Evolutionary conservation across 2,888 invertebrate genomes (phyloP), one percentile per base, ranked within the genome.

Genomic region (Crepidodera aurea): DNA sequence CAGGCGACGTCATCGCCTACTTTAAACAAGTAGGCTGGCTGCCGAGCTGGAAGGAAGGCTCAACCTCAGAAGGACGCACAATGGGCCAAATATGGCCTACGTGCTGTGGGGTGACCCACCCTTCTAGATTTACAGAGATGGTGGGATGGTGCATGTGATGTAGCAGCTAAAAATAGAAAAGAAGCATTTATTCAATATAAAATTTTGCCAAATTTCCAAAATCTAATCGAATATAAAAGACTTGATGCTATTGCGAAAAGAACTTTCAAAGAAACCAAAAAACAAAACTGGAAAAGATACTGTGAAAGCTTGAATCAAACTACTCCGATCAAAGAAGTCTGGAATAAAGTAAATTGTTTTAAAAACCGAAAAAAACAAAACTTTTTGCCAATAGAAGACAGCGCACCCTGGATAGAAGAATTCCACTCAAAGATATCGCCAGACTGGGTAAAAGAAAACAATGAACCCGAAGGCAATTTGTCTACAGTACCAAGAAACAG

Each of bases 161-260:
- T 46, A 5, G 19, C 46, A 16, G 56, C 34, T 15, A 8, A 15
- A 46, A 44, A 19, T 12, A 34, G 37, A 56, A 3, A 29, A 29
- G 10, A 8, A 8, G 6, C 29, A 8, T 29, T 8, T 10, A 29
- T 2, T 7, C 4, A 2, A 29, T 29, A 29, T 8, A 29, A 29
- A 29, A 10, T 8, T 8, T 8, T 8, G 4, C 29, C 29, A 2
- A 29, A 5, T 2, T 8, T 8, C 6, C 6, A 29, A 8, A 29
- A 10, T 29, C 10, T 29, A 10, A 2, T 29, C 10, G 29, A 29
- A 29, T 29, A 8, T 10, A 29, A 29, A 10, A 3, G 29, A 3
- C 29, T 29, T 40, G 42, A 42, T 12, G 42, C 42, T 18, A 4
- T 42, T 10, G 42, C 42, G 2, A 42, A 16, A 19, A 42, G 19